Percentiles rank a stretch among this genome's conserved stretches.
phyloP scores from a whole-genome alignment of 2,113 vertebrate species.

The Asarcornis scutulata region DNA sequence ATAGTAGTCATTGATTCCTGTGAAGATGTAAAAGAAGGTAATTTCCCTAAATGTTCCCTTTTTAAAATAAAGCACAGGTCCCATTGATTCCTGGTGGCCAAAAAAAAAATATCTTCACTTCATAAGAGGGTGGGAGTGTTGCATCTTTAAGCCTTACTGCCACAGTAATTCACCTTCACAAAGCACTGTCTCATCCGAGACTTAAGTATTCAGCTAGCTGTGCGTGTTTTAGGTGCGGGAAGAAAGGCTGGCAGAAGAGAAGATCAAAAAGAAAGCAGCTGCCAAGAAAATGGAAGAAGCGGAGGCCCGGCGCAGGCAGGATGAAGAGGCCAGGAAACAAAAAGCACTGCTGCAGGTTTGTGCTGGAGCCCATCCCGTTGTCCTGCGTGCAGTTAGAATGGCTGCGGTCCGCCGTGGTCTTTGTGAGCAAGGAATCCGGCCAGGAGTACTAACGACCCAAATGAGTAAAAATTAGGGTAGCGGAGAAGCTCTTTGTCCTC shows the following conservation, averaged over 20 bases:
- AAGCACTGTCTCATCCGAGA: background rate
- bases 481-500: background rate
- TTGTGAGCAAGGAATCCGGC: fast-evolving
- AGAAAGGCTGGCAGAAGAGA: slow-evolving; percentile 89
- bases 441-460: fast-evolving
- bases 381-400: fast-evolving
- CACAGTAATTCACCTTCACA: fast-evolving
- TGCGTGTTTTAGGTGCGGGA: slow-evolving; percentile 75
- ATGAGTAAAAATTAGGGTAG: no score
- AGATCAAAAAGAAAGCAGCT: slow-evolving; percentile 84
- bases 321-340: slow-evolving; percentile 86
- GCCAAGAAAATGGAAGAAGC: slow-evolving; percentile 88
- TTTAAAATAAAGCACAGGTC: background rate
- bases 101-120: background rate
- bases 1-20: background rate
- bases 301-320: slow-evolving; percentile 84
- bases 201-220: fast-evolving
- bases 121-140: background rate
- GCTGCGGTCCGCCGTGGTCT: fast-evolving
- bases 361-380: background rate
- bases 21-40: background rate
- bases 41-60: background rate
- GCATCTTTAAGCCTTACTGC: background rate
- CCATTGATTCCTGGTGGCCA: background rate
- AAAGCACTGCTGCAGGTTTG: slow-evolving; percentile 83